phyloP scores from a whole-genome alignment of 2,113 vertebrate species.

The Pollimyrus isidori region DNA sequence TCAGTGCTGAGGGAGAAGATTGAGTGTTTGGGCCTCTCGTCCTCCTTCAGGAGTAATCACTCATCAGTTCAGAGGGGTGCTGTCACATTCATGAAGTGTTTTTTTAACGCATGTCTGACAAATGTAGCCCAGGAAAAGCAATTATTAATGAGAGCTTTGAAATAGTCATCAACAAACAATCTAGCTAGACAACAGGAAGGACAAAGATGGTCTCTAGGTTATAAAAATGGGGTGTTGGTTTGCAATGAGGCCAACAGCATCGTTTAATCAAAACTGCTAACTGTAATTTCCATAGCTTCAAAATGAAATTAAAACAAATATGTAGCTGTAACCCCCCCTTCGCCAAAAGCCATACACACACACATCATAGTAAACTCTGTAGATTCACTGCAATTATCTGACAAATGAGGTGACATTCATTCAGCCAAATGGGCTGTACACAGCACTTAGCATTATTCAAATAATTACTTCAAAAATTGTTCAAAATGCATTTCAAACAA shows the following conservation, averaged over 20 bases:
- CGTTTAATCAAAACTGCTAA: not conserved
- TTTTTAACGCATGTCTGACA: not conserved
- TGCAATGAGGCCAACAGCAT: not conserved
- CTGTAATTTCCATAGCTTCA: not conserved
- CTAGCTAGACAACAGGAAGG: not conserved
- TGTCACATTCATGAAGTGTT: not conserved
- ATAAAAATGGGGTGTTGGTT: not conserved
- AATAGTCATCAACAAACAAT: not conserved
- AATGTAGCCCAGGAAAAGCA: not conserved
- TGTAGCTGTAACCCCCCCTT: not conserved
- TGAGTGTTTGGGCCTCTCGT: not conserved
- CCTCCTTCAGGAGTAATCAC: not conserved
- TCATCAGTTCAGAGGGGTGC: not conserved
- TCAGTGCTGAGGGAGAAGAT: not conserved
- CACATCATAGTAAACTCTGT: not conserved
- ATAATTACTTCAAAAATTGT: not conserved
- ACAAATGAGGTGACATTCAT: not conserved
- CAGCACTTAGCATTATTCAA: not conserved
- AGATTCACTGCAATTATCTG: not conserved
- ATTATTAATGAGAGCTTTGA: slow-evolving; percentile 5
- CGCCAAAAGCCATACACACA: not conserved
- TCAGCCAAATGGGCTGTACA: not conserved
- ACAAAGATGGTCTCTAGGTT: not conserved
- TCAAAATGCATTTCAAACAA: not conserved
- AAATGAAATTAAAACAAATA: not conserved